Evolutionary conservation across 1,140 invertebrate genomes (phyloP).

Genomic region (Drosophila repleta): DNA sequence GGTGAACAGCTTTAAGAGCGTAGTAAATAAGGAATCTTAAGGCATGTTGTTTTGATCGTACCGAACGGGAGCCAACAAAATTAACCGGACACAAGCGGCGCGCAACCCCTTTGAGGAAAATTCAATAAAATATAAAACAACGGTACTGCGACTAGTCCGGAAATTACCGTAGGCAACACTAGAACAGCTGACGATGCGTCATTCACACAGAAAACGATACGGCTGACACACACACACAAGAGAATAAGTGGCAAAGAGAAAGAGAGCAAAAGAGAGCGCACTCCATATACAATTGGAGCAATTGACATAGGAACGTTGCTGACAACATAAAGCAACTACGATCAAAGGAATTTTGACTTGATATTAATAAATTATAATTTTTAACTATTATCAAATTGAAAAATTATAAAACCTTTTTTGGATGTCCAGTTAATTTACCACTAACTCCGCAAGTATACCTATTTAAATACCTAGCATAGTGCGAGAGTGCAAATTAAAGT

Average conservation of each 20-base stretch:
- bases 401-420: too few species aligned
- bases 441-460: background rate
- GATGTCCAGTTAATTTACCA: too few species aligned
- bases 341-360: background rate
- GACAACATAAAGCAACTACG: background rate
- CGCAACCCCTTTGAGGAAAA: conserved; percentile 53
- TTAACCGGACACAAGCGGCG: conserved; percentile 1
- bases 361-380: background rate
- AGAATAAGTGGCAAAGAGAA: conserved; percentile 34
- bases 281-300: conserved; percentile 31
- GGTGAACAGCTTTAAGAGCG: background rate
- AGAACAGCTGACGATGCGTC: conserved; percentile 78
- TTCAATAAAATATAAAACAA: conserved; percentile 80
- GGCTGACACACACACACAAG: conserved; percentile 27
- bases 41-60: conserved; percentile 14
- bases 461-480: background rate
- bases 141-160: conserved; percentile 45
- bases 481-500: background rate
- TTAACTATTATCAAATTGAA: background rate
- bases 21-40: conserved; percentile 1
- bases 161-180: conserved; percentile 59
- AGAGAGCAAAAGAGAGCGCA: conserved; percentile 20
- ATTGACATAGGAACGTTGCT: conserved; percentile 19
- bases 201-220: conserved; percentile 51
- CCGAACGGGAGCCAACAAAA: conserved; percentile 1